These are phyloP conservation scores for Drosophila tristis DNA, from an alignment of 1,140 invertebrate species.

Conservation along the genomic window DNA sequence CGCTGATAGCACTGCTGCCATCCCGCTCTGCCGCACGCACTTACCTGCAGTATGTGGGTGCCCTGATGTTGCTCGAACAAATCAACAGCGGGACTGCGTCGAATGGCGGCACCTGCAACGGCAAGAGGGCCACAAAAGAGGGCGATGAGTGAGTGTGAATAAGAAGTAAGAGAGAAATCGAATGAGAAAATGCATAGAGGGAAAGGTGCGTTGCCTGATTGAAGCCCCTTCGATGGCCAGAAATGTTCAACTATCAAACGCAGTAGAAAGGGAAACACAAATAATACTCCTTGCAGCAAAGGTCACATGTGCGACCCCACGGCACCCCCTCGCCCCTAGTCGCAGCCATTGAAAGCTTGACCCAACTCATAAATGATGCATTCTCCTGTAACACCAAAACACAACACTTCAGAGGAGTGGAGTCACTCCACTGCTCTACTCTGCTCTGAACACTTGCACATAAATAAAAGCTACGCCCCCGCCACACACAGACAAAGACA, in stretches of 20 bases:
- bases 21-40: conserved; percentile 17
- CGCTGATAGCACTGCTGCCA: conserved; percentile 2
- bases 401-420: neutral
- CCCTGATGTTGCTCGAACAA: conserved; percentile 98
- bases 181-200: neutral
- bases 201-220: too few relatives aligned
- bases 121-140: conserved; percentile 3
- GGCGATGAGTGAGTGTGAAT: conserved; percentile 13
- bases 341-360: neutral
- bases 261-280: too few relatives aligned
- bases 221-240: too few relatives aligned
- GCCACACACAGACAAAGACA: conserved; percentile 10
- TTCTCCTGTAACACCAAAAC: neutral
- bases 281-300: too few relatives aligned
- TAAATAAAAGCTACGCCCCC: neutral
- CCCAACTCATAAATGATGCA: conserved; percentile 31
- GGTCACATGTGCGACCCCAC: too few relatives aligned
- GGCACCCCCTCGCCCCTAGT: too few relatives aligned
- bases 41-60: conserved; percentile 98
- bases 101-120: conserved; percentile 89
- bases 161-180: conserved; percentile 13
- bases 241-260: neutral
- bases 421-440: neutral
- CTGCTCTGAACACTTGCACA: too few relatives aligned
- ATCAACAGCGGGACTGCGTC: conserved; percentile 90